Base-by-base conservation (phyloP, 2,113 vertebrate genomes). In the Lates calcarifer region DNA sequence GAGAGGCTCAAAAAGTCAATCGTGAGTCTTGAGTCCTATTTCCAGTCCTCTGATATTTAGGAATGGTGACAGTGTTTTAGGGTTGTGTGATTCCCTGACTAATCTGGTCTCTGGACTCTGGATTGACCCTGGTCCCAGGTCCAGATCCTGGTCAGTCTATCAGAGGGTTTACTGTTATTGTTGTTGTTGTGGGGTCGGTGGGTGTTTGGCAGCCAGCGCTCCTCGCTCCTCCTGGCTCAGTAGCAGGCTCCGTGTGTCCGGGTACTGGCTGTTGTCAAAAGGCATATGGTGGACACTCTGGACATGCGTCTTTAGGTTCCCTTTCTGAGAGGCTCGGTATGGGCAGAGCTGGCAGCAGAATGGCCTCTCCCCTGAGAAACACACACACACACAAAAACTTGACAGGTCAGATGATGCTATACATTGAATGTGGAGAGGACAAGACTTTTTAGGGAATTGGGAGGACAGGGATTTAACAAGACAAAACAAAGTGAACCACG, bases 301-400 rank as follows among this genome's bases (percentile, higher is more conserved):
- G 69, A 92, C 89, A 31, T 75, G 84, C 0, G 94, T 93, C 93
- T 96, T 94, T 95, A 96, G 95, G 95, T 96, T 94, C 96, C 96
- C 96, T 97, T 97, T 95, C 95, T 95, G 94, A 96, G 95, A 94
- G 93, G 97, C 95, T 96, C 96, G 88, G 94, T 96, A 92, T 93
- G 96, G 94, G 92, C 86, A 84, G 95, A 84, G 88, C 95, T 95
- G n/a, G 94, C 79, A 83, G 91, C 87, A 86, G 92, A 92, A 94
- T 84, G 92, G 93, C 92, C 92, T 93, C 90, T 94, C 93, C 87
- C 94, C 94, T 94, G 86, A 33, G 26, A 56, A 83, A 71, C 70
- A 90, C 55, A 85, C 78, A 89, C 71, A 74, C 74, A 90, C 62
- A 79, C 55, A 71, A 53, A 77, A 51, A 49, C 64, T n/a, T 60